A percentile compares a stretch with the other conserved stretches of the same genome.
Conservation (phyloP, 2,888 invertebrate genomes). For the Pristionchus entomophagus region DNA sequence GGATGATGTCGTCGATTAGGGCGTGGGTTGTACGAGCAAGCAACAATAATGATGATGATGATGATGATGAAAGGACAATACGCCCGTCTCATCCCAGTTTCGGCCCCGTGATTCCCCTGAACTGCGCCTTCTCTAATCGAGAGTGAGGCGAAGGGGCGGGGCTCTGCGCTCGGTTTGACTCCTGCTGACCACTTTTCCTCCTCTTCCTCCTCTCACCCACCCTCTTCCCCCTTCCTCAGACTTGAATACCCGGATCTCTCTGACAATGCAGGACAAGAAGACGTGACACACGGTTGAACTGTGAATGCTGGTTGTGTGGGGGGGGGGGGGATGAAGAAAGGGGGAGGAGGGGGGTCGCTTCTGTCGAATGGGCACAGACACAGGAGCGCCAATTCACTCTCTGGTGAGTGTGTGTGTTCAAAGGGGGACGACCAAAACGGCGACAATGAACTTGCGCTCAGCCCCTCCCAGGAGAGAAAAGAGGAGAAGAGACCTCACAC, state of each 20-base stretch:
- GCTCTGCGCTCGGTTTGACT: not conserved
- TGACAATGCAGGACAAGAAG: not conserved
- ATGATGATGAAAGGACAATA: not conserved
- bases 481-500: no score
- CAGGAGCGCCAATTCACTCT: not conserved
- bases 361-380: conserved; percentile 5
- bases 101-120: conserved; percentile 1
- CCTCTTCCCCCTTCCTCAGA: not conserved
- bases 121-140: conserved; percentile 16
- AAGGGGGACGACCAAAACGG: not conserved
- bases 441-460: not conserved
- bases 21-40: not conserved
- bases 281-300: not conserved
- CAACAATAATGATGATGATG: not conserved
- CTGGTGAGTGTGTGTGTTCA: not conserved
- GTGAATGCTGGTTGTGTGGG: not conserved
- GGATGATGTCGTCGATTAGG: not conserved
- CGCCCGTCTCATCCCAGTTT: no score
- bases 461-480: no score
- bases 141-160: conserved; percentile 18
- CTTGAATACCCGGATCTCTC: no score
- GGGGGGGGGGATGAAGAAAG: not conserved
- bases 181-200: conserved; percentile 27
- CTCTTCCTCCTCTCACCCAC: not conserved
- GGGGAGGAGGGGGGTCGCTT: not conserved